Percentiles rank a stretch among this genome's conserved stretches.
phyloP scores from a whole-genome alignment of 2,888 invertebrate species.

The Synergus japonicus region DNA sequence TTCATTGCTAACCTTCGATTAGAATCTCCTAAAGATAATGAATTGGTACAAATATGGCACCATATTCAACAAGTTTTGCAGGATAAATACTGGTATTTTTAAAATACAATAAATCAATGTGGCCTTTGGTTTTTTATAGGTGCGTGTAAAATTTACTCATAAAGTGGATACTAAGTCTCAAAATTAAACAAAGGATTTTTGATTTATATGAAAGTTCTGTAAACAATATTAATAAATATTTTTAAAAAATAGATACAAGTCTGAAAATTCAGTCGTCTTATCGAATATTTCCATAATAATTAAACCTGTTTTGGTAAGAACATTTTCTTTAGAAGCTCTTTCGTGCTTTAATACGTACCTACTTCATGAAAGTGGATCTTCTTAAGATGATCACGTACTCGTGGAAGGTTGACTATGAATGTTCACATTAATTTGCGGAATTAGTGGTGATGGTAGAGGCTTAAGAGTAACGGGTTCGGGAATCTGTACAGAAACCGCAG shows the following conservation, averaged over 20 bases:
- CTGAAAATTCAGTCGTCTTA: slow-evolving; percentile 59
- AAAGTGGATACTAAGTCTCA: slow-evolving; percentile 17
- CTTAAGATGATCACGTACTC: slow-evolving; percentile 71
- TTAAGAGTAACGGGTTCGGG: slow-evolving; percentile 71
- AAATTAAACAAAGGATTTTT: slow-evolving; percentile 2
- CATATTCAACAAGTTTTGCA: slow-evolving; percentile 52
- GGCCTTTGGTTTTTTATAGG: neutral
- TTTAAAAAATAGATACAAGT: slow-evolving; percentile 55
- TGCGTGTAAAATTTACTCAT: neutral
- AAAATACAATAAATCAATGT: neutral
- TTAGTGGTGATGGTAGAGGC: slow-evolving; percentile 71
- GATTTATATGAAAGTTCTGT: neutral
- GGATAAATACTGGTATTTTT: neutral
- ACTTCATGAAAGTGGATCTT: slow-evolving; percentile 63
- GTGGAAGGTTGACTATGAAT: slow-evolving; percentile 73
- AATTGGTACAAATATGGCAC: slow-evolving; percentile 48
- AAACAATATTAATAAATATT: slow-evolving; percentile 45
- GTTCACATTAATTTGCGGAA: slow-evolving; percentile 71
- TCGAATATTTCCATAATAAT: slow-evolving; percentile 62
- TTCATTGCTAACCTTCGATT: slow-evolving; percentile 62
- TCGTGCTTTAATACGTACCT: slow-evolving; percentile 56
- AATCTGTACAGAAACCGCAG: slow-evolving; percentile 72
- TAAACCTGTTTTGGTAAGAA: slow-evolving; percentile 60
- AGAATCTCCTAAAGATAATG: slow-evolving; percentile 60
- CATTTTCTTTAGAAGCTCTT: slow-evolving; percentile 65